Evolutionary conservation across 2,888 invertebrate species (phyloP).

Genomic region (Caenorhabditis sulstoni): DNA sequence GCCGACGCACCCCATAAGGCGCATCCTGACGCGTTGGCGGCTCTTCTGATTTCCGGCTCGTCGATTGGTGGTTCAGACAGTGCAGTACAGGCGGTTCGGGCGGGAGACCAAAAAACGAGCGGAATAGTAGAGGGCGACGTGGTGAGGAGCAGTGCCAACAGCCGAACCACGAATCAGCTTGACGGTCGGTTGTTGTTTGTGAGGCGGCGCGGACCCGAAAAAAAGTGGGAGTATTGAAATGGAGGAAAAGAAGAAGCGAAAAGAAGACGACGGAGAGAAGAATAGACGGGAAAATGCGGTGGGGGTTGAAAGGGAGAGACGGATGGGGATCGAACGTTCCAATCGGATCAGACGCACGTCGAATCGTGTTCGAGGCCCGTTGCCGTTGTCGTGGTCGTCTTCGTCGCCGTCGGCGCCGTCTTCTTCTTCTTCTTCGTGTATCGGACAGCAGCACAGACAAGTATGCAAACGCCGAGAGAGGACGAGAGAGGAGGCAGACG

Average conservation of each 20-base stretch:
- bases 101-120: conserved; percentile 16
- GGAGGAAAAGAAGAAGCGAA: conserved; percentile 8
- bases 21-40: conserved; percentile 68
- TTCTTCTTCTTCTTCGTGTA: conserved; percentile 52
- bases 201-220: conserved; percentile 2
- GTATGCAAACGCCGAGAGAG: conserved; percentile 50
- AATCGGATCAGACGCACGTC: conserved; percentile 51
- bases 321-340: conserved; percentile 33
- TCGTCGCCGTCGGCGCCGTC: conserved; percentile 39
- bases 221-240: not conserved
- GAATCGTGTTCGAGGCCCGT: conserved; percentile 44
- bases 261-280: conserved; percentile 16
- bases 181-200: conserved; percentile 5
- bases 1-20: conserved; percentile 79
- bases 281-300: conserved; percentile 5
- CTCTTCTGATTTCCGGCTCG: conserved; percentile 10
- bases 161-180: conserved; percentile 38
- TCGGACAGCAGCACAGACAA: conserved; percentile 54
- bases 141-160: conserved; percentile 35
- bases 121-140: conserved; percentile 48
- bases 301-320: not conserved
- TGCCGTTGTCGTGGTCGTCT: conserved; percentile 34
- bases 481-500: conserved; percentile 26
- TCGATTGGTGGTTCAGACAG: conserved; percentile 34
- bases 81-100: conserved; percentile 18